Evolutionary conservation across 2,797 vertebrate species (phyloP).

Genomic region (Sparus aurata): DNA sequence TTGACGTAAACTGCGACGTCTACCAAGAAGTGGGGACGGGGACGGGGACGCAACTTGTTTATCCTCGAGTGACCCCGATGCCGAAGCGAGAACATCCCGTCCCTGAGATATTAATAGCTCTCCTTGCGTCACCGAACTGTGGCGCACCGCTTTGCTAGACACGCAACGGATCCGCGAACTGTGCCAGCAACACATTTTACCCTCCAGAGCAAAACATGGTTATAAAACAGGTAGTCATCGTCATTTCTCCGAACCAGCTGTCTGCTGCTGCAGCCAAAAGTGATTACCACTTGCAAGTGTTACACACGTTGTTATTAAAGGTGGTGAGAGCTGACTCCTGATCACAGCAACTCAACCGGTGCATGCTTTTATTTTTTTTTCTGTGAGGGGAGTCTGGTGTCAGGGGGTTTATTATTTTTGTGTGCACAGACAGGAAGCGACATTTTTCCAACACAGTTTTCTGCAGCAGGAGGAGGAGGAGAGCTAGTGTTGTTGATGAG

Average conservation of each 20-base stretch:
- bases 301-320: conserved; percentile 62
- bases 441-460: neutral
- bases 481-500: conserved; percentile 50
- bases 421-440: too few relatives aligned
- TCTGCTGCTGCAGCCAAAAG: conserved; percentile 34
- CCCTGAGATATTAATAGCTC: conserved; percentile 89
- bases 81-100: conserved; percentile 87
- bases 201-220: conserved; percentile 73
- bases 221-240: conserved; percentile 81
- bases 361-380: neutral
- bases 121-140: conserved; percentile 87
- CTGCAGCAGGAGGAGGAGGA: neutral
- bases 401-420: neutral
- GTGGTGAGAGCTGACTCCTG: conserved; percentile 21
- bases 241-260: conserved; percentile 62
- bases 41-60: conserved; percentile 66
- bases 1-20: conserved; percentile 26
- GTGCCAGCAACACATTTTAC: conserved; percentile 75
- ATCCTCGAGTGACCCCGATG: conserved; percentile 86
- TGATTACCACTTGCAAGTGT: conserved; percentile 60
- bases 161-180: conserved; percentile 82
- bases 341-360: conserved; percentile 34
- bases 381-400: conserved; percentile 4
- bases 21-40: neutral
- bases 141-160: conserved; percentile 82